phyloP scores from a whole-genome alignment of 2,888 invertebrate species.

The Caenorhabditis sinica region DNA sequence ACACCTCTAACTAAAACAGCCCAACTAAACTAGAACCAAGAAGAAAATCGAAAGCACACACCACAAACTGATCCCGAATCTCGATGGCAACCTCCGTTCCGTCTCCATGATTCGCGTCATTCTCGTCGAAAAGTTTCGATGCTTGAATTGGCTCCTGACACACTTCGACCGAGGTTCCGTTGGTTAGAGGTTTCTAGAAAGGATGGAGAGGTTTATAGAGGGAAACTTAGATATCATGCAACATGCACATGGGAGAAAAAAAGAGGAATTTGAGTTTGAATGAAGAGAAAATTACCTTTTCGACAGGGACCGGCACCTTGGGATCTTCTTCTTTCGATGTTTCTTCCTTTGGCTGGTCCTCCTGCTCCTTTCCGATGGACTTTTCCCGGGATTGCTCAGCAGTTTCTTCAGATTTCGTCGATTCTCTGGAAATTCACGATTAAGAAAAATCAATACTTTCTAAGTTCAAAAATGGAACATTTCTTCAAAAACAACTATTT shows the following conservation, averaged over 20 bases:
- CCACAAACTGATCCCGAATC: slow-evolving; percentile 56
- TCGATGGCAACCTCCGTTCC: slow-evolving; percentile 42
- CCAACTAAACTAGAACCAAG: neutral
- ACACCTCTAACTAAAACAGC: neutral
- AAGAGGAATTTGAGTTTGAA: too few relatives aligned
- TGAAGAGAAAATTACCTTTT: slow-evolving; percentile 14
- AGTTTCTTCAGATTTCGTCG: neutral
- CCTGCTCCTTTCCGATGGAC: neutral
- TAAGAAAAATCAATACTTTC: too few relatives aligned
- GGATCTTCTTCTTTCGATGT: neutral
- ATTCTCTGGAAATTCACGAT: neutral
- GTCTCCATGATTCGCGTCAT: slow-evolving; percentile 8
- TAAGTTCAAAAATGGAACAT: too few relatives aligned
- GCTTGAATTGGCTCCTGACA: slow-evolving; percentile 50
- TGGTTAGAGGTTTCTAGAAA: neutral
- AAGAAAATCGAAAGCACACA: slow-evolving; percentile 40
- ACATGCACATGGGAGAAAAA: neutral
- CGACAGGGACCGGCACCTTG: neutral
- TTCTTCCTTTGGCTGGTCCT: neutral
- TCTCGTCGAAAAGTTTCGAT: slow-evolving; percentile 48
- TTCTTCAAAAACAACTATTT: too few relatives aligned
- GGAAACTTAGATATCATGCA: slow-evolving; percentile 17
- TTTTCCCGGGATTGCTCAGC: neutral
- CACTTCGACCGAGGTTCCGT: slow-evolving; percentile 17
- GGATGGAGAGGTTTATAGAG: neutral